These are phyloP conservation scores for Sialia sialis DNA, from an alignment of 2,113 vertebrate genomes.

Conservation along the genomic window DNA sequence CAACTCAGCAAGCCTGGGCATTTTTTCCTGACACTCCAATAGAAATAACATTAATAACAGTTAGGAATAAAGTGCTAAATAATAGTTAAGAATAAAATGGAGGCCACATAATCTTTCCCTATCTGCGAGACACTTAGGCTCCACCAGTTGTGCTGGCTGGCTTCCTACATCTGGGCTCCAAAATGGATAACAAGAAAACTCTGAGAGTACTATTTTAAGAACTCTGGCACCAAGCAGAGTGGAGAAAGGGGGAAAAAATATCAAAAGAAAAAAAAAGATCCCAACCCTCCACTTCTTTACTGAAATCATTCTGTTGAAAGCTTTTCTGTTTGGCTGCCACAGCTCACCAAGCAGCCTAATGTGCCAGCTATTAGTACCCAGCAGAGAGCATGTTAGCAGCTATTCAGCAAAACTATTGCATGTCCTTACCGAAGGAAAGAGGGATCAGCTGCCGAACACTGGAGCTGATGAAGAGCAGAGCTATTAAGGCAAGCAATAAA, in stretches of 20 bases:
- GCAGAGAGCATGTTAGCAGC: slow-evolving; percentile 51
- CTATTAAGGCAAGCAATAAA: slow-evolving; percentile 39
- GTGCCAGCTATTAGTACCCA: slow-evolving; percentile 57
- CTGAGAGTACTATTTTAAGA: slow-evolving; percentile 72
- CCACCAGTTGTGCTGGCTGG: slow-evolving; percentile 68
- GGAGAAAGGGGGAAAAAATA: neutral
- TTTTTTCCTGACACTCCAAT: neutral
- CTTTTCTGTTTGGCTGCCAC: slow-evolving; percentile 58
- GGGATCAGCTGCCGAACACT: slow-evolving; percentile 15
- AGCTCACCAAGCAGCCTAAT: slow-evolving; percentile 62
- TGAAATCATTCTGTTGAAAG: slow-evolving; percentile 66
- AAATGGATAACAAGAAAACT: slow-evolving; percentile 60
- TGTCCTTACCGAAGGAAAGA: slow-evolving; percentile 20
- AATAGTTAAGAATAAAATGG: slow-evolving; percentile 3
- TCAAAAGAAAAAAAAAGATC: neutral
- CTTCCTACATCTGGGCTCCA: slow-evolving; percentile 67
- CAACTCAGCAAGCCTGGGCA: neutral
- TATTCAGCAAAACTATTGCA: slow-evolving; percentile 51
- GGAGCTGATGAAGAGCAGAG: slow-evolving; percentile 32
- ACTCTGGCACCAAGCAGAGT: slow-evolving; percentile 58
- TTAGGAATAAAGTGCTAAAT: neutral
- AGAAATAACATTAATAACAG: slow-evolving; percentile 20
- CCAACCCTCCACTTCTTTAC: slow-evolving; percentile 37
- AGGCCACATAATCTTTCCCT: slow-evolving; percentile 46
- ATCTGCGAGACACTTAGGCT: slow-evolving; percentile 49